Conservation (phyloP, 2,113 vertebrate species). For the Propithecus coquereli region DNA sequence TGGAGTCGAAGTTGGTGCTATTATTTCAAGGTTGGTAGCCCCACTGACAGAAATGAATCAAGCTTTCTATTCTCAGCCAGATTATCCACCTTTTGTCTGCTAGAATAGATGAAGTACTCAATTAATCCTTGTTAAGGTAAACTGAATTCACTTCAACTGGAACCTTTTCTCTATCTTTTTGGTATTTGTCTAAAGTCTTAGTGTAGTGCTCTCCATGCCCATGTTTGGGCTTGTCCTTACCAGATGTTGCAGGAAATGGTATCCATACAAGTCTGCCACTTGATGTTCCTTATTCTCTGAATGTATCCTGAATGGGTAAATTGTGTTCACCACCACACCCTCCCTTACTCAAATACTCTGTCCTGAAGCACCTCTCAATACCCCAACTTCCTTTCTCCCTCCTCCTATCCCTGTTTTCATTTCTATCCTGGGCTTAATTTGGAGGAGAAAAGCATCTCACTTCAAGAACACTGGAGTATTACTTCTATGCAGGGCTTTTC, state of each 20-base stretch:
- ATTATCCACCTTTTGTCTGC: not conserved
- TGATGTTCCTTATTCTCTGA: not conserved
- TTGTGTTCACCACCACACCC: not conserved
- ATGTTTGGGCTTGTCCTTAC: not conserved
- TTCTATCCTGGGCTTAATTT: not conserved
- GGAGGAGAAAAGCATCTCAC: not conserved
- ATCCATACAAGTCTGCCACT: not conserved
- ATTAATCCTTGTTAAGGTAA: constrained; percentile 31
- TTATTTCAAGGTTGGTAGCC: constrained; percentile 46
- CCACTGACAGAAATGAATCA: constrained; percentile 35
- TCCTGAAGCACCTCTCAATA: not conserved
- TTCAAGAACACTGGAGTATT: not conserved
- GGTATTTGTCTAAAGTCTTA: not conserved
- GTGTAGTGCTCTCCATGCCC: not conserved
- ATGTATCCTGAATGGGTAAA: not conserved
- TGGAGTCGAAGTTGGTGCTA: not conserved
- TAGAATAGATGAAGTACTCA: constrained; percentile 6
- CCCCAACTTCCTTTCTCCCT: not conserved
- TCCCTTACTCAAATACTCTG: not conserved
- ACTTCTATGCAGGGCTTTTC: not conserved
- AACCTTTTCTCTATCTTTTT: not conserved
- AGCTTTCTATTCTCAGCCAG: not conserved
- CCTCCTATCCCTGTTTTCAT: not conserved
- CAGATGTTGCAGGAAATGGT: not conserved
- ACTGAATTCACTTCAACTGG: constrained; percentile 10